These are phyloP conservation scores for Hyperoodon ampullatus DNA, from an alignment of 2,113 vertebrate genomes.

Conservation along the genomic window DNA sequence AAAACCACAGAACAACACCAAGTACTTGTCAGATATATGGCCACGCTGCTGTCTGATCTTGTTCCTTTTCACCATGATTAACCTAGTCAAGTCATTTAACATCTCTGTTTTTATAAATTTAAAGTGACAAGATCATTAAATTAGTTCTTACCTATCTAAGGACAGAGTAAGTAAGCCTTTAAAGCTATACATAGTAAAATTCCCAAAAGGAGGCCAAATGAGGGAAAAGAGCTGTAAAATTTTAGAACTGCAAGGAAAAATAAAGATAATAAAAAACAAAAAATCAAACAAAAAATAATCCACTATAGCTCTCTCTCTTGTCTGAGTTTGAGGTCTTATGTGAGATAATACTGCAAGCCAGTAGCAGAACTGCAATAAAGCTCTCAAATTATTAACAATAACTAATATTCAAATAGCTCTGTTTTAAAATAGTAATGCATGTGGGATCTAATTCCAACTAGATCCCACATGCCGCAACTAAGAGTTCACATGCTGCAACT, in stretches of 20 bases:
- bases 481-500: too few species aligned
- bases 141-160: neutral
- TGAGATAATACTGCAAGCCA: neutral
- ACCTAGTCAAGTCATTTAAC: neutral
- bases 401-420: neutral
- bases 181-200: neutral
- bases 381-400: neutral
- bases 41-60: neutral
- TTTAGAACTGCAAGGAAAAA: neutral
- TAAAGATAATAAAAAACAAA: neutral
- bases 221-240: neutral
- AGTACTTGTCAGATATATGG: neutral
- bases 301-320: too few species aligned
- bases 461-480: too few species aligned
- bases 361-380: neutral
- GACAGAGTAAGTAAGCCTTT: neutral
- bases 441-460: too few species aligned
- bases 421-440: too few species aligned
- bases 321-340: neutral
- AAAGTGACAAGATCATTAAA: neutral
- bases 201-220: neutral
- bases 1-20: neutral
- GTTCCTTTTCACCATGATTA: neutral
- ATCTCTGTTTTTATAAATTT: neutral
- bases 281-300: neutral